Percentiles rank a stretch among this genome's conserved stretches.
phyloP scores from a whole-genome alignment of 1,140 invertebrate species.

The Chymomyza costata region DNA sequence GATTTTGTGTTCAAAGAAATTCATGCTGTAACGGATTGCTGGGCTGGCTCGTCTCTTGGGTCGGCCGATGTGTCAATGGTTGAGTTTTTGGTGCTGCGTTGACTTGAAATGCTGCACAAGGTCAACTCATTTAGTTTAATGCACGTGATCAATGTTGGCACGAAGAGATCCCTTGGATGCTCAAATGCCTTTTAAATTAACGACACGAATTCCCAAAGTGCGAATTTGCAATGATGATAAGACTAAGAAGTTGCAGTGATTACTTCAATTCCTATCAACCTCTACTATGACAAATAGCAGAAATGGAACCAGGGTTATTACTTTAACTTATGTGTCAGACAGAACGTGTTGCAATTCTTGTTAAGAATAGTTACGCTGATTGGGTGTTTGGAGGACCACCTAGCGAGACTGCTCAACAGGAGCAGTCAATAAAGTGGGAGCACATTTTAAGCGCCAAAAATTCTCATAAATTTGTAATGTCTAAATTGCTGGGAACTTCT shows the following conservation, averaged over 20 bases:
- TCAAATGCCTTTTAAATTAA: slow-evolving; percentile 29
- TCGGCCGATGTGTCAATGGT: slow-evolving; percentile 44
- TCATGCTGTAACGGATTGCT: slow-evolving; percentile 13
- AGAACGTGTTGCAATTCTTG: slow-evolving; percentile 4
- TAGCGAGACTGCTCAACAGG: slow-evolving; percentile 23
- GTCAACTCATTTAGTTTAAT: slow-evolving; percentile 42
- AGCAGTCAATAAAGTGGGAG: too few relatives aligned
- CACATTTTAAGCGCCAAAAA: slow-evolving; percentile 7
- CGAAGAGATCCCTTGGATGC: background rate
- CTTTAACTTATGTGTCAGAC: too few relatives aligned
- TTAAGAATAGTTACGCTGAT: slow-evolving; percentile 16
- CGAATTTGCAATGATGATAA: slow-evolving; percentile 23
- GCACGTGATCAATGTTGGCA: slow-evolving; percentile 25
- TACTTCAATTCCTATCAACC: too few relatives aligned
- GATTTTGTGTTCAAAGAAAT: slow-evolving; percentile 28
- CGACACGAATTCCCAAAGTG: slow-evolving; percentile 53
- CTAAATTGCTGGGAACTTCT: slow-evolving; percentile 63
- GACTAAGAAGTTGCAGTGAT: too few relatives aligned
- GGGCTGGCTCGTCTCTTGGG: slow-evolving; percentile 11
- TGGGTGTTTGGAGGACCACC: slow-evolving; percentile 33
- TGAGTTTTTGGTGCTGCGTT: slow-evolving; percentile 14
- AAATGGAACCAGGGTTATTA: too few relatives aligned
- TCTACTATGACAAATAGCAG: slow-evolving; percentile 55
- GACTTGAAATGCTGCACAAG: slow-evolving; percentile 39
- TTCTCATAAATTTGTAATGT: slow-evolving; percentile 52